Percentiles rank a stretch among this genome's conserved stretches.
These are phyloP conservation scores for Gopherus flavomarginatus DNA, from an alignment of 2,113 vertebrate species.

Conservation along the genomic window DNA sequence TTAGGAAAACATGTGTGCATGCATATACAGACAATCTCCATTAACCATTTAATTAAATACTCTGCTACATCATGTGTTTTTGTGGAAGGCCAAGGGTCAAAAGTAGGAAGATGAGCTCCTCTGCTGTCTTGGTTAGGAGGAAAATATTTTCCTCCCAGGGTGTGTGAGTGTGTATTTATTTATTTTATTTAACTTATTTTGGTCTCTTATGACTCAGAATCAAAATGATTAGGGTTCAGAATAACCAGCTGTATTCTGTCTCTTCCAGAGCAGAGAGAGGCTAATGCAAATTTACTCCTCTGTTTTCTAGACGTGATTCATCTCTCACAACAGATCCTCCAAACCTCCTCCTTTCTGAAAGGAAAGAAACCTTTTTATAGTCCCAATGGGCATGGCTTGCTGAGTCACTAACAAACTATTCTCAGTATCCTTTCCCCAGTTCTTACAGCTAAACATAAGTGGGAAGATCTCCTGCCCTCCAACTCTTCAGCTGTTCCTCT, in stretches of 20 bases:
- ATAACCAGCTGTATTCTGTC: background rate
- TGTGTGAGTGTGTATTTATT: background rate
- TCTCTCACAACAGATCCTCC: background rate
- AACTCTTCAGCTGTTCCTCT: background rate
- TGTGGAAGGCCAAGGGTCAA: background rate
- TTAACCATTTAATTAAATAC: background rate
- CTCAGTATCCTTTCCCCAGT: background rate
- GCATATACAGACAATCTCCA: background rate
- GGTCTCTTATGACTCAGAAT: background rate
- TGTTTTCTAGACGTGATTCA: slow-evolving; percentile 21
- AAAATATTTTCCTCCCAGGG: background rate
- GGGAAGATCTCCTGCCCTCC: background rate
- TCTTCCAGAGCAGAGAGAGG: background rate
- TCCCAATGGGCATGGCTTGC: background rate
- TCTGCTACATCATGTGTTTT: background rate
- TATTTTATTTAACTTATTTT: background rate
- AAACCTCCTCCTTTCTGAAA: background rate
- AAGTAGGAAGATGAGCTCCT: background rate
- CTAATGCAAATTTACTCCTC: background rate
- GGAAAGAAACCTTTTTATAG: background rate
- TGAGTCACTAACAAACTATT: background rate
- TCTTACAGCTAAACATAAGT: background rate
- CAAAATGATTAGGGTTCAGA: background rate
- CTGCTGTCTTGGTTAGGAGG: slow-evolving; percentile 5
- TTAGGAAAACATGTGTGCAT: background rate